Conservation (phyloP, 2,888 invertebrate genomes). For the Ommatoiulus sabulosus region DNA sequence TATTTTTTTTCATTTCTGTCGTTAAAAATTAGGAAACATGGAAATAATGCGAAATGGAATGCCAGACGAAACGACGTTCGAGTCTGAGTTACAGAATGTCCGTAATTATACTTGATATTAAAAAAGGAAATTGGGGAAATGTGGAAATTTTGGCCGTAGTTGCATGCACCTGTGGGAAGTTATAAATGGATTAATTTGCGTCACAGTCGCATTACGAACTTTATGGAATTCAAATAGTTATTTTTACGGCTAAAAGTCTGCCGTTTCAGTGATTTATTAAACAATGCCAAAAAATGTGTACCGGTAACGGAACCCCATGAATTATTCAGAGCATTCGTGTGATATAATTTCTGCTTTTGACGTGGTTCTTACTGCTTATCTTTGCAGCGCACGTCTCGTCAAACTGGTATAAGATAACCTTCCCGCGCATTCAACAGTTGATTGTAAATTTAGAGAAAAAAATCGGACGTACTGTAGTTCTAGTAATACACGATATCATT, state of each 20-base stretch:
- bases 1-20: no score
- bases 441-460: neutral
- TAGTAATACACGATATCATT: conserved; percentile 23
- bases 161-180: no score
- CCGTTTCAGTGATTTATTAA: neutral
- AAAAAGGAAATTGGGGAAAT: no score
- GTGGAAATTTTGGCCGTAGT: no score
- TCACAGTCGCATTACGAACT: neutral
- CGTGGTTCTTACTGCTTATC: neutral
- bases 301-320: conserved; percentile 20
- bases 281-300: conserved; percentile 23
- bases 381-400: neutral
- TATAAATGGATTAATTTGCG: neutral
- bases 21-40: no score
- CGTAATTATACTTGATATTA: no score
- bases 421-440: neutral
- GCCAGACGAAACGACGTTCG: no score
- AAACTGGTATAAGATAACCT: conserved; percentile 25
- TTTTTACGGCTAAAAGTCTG: neutral
- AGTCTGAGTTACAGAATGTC: no score
- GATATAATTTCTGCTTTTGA: conserved; percentile 46
- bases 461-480: neutral
- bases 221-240: neutral
- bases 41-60: no score
- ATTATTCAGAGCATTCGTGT: conserved; percentile 1